Conservation (phyloP, 2,888 invertebrate species). For the Chloroclystis v-ata region DNA sequence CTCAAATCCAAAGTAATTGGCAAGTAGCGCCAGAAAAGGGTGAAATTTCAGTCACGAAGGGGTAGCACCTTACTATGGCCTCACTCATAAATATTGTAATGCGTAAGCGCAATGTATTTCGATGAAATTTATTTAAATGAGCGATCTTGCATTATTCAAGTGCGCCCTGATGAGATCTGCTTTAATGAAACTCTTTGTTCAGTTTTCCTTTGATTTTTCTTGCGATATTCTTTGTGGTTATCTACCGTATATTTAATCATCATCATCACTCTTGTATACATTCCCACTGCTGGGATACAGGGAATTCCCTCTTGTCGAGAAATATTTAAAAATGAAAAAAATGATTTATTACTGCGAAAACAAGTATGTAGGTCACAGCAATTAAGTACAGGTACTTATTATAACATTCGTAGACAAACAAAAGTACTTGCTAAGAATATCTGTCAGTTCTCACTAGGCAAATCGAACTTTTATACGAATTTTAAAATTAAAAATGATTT, state of each 20-base stretch:
- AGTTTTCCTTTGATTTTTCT: neutral
- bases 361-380: too few relatives aligned
- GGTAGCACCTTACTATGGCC: constrained; percentile 21
- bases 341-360: too few relatives aligned
- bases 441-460: too few relatives aligned
- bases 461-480: too few relatives aligned
- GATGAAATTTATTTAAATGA: constrained; percentile 56
- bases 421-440: too few relatives aligned
- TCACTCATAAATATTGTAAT: constrained; percentile 66
- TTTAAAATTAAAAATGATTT: too few relatives aligned
- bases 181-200: constrained; percentile 4
- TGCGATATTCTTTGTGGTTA: neutral
- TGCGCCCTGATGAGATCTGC: constrained; percentile 25
- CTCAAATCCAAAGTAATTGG: constrained; percentile 44
- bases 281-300: too few relatives aligned
- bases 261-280: too few relatives aligned
- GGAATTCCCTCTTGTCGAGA: too few relatives aligned
- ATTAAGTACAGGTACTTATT: too few relatives aligned
- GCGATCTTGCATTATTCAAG: constrained; percentile 38
- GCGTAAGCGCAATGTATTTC: constrained; percentile 30
- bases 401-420: too few relatives aligned
- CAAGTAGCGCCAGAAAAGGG: constrained; percentile 46
- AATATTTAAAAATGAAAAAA: too few relatives aligned
- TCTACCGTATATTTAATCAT: neutral
- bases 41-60: constrained; percentile 54